Conservation (phyloP, 2,797 vertebrate species). For the Podargus strigoides region DNA sequence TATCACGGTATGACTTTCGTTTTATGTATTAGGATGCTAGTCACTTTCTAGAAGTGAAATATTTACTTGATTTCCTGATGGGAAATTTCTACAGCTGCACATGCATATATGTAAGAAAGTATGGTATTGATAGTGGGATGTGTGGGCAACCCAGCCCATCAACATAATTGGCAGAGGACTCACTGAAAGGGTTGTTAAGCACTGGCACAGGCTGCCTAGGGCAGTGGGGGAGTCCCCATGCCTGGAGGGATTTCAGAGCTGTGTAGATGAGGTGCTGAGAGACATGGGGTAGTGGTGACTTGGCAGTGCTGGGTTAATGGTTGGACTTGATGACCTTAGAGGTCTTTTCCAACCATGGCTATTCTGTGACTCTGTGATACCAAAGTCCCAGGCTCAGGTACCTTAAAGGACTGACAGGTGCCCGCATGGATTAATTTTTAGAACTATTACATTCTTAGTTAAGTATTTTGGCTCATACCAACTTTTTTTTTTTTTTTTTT, state of each 20-base stretch:
- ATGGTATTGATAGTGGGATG: not conserved
- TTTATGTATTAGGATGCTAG: not conserved
- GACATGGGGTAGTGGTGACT: no score
- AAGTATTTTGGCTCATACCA: not conserved
- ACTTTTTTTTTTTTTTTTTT: not conserved
- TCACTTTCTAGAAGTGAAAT: not conserved
- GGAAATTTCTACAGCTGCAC: not conserved
- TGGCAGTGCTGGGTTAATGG: no score
- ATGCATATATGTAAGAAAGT: not conserved
- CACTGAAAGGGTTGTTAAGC: no score
- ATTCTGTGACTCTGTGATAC: no score
- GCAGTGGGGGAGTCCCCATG: no score
- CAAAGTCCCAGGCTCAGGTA: not conserved
- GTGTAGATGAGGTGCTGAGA: no score
- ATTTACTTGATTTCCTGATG: not conserved
- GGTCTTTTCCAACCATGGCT: no score
- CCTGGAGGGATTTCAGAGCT: no score
- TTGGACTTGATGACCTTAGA: no score
- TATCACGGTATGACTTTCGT: slow-evolving; percentile 75
- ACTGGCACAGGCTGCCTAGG: no score
- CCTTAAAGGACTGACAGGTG: not conserved
- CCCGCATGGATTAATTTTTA: not conserved
- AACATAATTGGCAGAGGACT: not conserved
- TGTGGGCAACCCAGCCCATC: not conserved
- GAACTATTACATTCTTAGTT: not conserved